Base-by-base conservation (phyloP, 1,140 invertebrate species). In the Physella acuta region DNA sequence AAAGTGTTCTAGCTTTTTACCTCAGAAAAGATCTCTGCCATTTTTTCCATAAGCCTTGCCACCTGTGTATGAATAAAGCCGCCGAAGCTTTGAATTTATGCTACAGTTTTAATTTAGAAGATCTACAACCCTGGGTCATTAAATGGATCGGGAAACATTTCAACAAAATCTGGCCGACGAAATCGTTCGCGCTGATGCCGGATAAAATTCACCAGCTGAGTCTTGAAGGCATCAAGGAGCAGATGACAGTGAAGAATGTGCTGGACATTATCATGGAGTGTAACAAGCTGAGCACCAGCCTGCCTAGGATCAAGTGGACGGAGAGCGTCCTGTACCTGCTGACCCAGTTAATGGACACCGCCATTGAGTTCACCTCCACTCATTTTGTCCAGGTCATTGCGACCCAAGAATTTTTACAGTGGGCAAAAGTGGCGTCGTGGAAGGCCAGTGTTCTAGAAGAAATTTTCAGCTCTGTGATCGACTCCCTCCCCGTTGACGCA, bases 1-100 rank as follows among this genome's bases (percentile, higher is more conserved):
- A 94, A 83, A 93, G 95, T 87, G 92, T 94, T 1, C 92, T 95
- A 0, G 90, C 90, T 73, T 92, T 93, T 77, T 92, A 92, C 0
- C 85, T 97, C 5, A 93, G 93, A 85, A 90, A 90, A 4, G 92
- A 94, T 85, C 94, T 94, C 84, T 96, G 93, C 83, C 94, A 97
- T 82, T 91, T 92, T 77, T 95, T 94, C 81, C 93, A 94, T 78
- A 91, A 90, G 86, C 92, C 92, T 4, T 93, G 92, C 82, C 86
- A 89, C 53, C 88, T 89, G 58, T 94, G 92, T 81, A 89, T 90
- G 20, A 87, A 89, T 68, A 91, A 92, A 20, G 91, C 94, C 4
- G 81, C 93, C 8, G 93, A 95, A 84, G 93, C 92, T 71, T 88
- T 95, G 76, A 91, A 91, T 2, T 84, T 94, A 30, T 90, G 92